phyloP scores from a whole-genome alignment of 1,140 invertebrate genomes.

The Odontomachus brunneus region DNA sequence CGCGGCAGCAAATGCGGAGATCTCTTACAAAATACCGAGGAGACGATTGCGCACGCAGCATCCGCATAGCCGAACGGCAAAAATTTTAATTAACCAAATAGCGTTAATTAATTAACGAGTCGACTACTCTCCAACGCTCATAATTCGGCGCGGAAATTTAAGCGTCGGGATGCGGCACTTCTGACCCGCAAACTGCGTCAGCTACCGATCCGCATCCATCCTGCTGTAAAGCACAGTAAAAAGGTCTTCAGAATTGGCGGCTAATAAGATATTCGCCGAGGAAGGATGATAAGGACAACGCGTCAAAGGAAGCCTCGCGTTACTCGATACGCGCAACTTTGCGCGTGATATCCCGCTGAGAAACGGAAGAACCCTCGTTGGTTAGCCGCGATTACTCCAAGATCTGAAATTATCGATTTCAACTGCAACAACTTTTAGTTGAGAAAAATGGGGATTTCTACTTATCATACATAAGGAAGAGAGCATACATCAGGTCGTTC shows the following conservation, averaged over 20 bases:
- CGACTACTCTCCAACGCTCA: background rate
- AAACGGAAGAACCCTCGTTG: no score
- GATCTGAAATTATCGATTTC: no score
- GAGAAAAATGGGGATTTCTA: no score
- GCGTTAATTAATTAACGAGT: slow-evolving; percentile 55
- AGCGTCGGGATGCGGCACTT: slow-evolving; percentile 36
- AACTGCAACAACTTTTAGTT: no score
- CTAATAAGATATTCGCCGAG: slow-evolving; percentile 21
- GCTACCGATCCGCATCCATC: slow-evolving; percentile 87
- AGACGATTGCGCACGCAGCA: slow-evolving; percentile 7
- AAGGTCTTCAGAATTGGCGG: slow-evolving; percentile 11
- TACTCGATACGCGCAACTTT: slow-evolving; percentile 3
- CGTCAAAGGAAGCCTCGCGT: background rate
- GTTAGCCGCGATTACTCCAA: no score
- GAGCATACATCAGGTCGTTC: no score
- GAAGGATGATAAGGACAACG: slow-evolving; percentile 1
- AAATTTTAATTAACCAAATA: slow-evolving; percentile 51
- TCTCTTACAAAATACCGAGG: slow-evolving; percentile 2
- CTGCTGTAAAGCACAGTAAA: slow-evolving; percentile 26
- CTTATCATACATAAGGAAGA: no score
- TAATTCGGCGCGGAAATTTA: slow-evolving; percentile 57
- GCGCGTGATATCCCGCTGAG: background rate
- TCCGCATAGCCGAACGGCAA: slow-evolving; percentile 2
- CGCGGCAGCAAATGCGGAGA: background rate
- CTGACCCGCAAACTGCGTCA: slow-evolving; percentile 1